A percentile compares a stretch with the other conserved stretches of the same genome.
phyloP scores from a whole-genome alignment of 2,113 vertebrate genomes.

The Odontesthes bonariensis region DNA sequence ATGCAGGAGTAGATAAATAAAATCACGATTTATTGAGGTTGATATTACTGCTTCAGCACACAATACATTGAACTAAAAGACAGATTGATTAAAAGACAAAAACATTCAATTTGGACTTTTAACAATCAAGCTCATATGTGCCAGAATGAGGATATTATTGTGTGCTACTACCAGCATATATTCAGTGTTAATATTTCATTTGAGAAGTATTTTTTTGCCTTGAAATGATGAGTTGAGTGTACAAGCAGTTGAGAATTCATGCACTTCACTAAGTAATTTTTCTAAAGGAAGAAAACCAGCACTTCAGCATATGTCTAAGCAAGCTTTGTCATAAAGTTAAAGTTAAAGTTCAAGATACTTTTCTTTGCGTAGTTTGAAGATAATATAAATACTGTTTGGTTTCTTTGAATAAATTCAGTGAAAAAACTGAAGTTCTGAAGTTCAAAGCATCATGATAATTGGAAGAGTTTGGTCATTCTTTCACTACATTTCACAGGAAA shows the following conservation, averaged over 20 bases:
- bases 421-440: no score
- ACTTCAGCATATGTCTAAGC: no score
- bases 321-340: neutral
- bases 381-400: neutral
- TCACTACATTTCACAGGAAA: neutral
- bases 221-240: no score
- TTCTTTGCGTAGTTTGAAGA: neutral
- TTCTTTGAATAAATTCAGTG: neutral
- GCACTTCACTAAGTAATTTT: no score
- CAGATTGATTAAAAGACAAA: neutral
- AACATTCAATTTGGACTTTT: no score
- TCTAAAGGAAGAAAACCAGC: no score
- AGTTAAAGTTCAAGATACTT: neutral
- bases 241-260: no score
- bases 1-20: neutral
- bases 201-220: no score
- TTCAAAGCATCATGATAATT: neutral
- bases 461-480: neutral
- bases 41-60: neutral
- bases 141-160: no score
- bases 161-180: no score
- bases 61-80: neutral
- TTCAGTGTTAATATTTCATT: no score
- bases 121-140: neutral
- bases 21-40: conserved; percentile 1